Evolutionary conservation across 2,797 vertebrate species (phyloP).

Genomic region (Hafferia zeledoni): DNA sequence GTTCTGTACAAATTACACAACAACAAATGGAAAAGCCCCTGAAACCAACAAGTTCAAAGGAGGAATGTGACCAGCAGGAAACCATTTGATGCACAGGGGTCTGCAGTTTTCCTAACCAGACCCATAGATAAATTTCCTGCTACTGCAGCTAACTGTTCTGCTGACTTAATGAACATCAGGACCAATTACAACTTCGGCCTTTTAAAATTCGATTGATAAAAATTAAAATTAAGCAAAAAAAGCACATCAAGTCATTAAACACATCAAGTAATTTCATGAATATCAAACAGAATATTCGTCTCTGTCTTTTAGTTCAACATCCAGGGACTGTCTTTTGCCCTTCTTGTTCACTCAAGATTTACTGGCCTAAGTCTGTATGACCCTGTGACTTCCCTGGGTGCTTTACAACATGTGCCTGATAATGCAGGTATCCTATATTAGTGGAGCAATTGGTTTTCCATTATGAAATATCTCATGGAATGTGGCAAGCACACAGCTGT

Average conservation of each 20-base stretch:
- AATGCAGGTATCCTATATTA: background rate
- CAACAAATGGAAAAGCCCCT: background rate
- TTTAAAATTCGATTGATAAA: background rate
- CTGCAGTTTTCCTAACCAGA: background rate
- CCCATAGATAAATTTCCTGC: background rate
- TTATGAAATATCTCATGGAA: constrained; percentile 58
- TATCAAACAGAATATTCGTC: background rate
- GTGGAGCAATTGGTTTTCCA: constrained; percentile 15
- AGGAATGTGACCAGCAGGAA: background rate
- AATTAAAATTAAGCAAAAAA: background rate
- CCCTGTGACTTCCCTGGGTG: background rate
- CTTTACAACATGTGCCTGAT: background rate
- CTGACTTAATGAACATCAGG: background rate
- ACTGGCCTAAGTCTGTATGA: background rate
- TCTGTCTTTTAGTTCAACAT: background rate
- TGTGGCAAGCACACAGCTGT: constrained; percentile 1
- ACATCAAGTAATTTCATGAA: background rate
- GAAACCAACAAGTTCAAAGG: background rate
- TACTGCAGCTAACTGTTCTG: background rate
- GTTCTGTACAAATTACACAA: background rate
- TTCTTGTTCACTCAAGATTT: background rate
- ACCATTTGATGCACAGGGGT: background rate
- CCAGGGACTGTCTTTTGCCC: background rate
- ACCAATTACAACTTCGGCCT: background rate
- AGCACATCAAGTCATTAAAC: background rate